Conservation (phyloP, 1,140 invertebrate genomes). For the Physella acuta region DNA sequence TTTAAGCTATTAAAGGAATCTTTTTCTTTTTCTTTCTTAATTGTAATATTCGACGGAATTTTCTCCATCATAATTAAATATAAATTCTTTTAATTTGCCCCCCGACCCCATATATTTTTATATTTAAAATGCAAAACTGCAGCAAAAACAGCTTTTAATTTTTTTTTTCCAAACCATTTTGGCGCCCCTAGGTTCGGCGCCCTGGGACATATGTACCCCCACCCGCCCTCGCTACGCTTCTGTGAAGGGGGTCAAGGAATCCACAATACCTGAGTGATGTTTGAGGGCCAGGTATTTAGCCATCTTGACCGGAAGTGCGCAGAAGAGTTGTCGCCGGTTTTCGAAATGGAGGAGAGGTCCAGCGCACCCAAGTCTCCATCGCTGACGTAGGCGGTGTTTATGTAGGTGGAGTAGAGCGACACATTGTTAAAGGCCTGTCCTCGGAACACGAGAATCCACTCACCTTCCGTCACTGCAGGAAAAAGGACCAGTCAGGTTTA, state of each 20-base stretch:
- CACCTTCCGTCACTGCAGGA: conserved; percentile 1
- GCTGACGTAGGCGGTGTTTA: not conserved
- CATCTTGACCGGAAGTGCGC: conserved; percentile 10
- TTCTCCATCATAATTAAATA: too few relatives aligned
- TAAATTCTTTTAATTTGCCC: not conserved
- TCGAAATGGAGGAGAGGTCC: not conserved
- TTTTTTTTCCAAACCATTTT: too few relatives aligned
- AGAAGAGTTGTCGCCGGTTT: not conserved
- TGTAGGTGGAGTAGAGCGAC: not conserved
- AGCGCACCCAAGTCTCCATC: conserved; percentile 1
- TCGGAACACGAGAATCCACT: conserved; percentile 7
- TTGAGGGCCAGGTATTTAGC: not conserved
- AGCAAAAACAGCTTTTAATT: not conserved
- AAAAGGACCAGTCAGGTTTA: not conserved
- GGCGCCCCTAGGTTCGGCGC: not conserved
- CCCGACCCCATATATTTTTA: not conserved
- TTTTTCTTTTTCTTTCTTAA: too few relatives aligned
- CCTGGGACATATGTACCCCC: not conserved
- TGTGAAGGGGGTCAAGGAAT: not conserved
- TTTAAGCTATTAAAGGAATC: too few relatives aligned
- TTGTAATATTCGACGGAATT: too few relatives aligned
- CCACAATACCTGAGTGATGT: not conserved
- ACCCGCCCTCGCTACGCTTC: not conserved
- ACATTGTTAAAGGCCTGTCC: not conserved
- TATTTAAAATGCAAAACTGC: not conserved